Evolutionary conservation across 2,888 invertebrate genomes (phyloP).

Genomic region (Scaptodrosophila latifasciaeformis): DNA sequence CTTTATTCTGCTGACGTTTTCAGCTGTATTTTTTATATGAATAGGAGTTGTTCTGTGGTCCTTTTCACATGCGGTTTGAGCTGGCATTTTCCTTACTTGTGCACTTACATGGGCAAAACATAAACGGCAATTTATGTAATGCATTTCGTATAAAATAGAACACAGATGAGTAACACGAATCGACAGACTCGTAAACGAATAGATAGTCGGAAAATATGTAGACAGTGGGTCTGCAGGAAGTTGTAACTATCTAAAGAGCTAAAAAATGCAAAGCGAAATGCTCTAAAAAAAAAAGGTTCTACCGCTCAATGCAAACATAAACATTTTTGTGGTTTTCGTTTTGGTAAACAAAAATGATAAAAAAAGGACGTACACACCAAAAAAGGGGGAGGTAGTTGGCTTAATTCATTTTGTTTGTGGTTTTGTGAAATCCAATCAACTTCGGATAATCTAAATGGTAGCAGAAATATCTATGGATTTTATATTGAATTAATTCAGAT

Average conservation of each 20-base stretch:
- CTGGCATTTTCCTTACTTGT: neutral
- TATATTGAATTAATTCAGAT: no score
- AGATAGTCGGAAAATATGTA: no score
- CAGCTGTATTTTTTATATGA: neutral
- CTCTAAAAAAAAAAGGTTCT: slow-evolving; percentile 18
- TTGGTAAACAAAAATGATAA: no score
- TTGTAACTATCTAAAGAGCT: slow-evolving; percentile 2
- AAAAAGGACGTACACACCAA: no score
- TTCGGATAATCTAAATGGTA: no score
- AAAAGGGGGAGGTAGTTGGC: no score
- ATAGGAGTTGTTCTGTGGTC: slow-evolving; percentile 22
- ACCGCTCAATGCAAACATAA: neutral
- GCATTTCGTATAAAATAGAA: slow-evolving; percentile 32
- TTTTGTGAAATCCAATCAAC: no score
- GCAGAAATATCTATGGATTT: no score
- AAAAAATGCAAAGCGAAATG: slow-evolving; percentile 4
- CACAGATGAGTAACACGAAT: no score
- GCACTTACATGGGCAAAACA: slow-evolving; percentile 2
- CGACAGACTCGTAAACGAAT: no score
- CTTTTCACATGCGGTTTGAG: slow-evolving; percentile 3
- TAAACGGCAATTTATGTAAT: slow-evolving; percentile 45
- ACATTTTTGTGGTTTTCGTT: slow-evolving; percentile 14
- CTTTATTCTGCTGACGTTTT: neutral
- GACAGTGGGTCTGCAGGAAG: slow-evolving; percentile 8
- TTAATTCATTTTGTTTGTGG: no score